Percentiles rank a stretch among this genome's conserved stretches.
These are phyloP conservation scores for Pachypanchax playfairii DNA, from an alignment of 2,113 vertebrate genomes.

Conservation along the genomic window DNA sequence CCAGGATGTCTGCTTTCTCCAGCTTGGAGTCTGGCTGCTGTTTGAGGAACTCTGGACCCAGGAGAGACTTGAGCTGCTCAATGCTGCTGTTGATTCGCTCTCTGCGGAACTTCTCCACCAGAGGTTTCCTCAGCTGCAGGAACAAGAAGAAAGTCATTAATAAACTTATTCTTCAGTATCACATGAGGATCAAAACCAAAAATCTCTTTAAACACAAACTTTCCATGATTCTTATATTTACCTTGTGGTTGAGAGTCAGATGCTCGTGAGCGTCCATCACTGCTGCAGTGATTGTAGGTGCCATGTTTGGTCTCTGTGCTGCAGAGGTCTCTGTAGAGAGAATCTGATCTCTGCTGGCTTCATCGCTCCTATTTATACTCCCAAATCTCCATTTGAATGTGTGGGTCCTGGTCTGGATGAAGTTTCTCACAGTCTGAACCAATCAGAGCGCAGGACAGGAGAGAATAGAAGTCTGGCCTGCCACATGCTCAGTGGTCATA, in stretches of 20 bases:
- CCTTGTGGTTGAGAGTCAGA: conserved; percentile 46
- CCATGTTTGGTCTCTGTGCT: conserved; percentile 30
- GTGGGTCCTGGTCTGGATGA: conserved; percentile 58
- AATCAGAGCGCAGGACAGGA: conserved; percentile 54
- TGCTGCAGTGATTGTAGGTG: conserved; percentile 48
- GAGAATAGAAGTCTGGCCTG: background rate
- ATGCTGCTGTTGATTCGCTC: conserved; percentile 72
- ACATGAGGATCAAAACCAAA: background rate
- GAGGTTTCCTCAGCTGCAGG: conserved; percentile 58
- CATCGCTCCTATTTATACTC: conserved; percentile 67
- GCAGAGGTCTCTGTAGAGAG: conserved; percentile 22
- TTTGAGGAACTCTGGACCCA: conserved; percentile 64
- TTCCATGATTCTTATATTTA: conserved; percentile 17
- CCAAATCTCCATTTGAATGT: conserved; percentile 72
- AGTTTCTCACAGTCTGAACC: conserved; percentile 71
- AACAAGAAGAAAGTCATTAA: conserved; percentile 19
- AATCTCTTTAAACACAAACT: background rate
- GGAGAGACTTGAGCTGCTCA: conserved; percentile 65
- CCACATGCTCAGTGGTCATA: background rate
- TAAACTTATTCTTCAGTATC: conserved; percentile 1
- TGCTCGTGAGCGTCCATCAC: conserved; percentile 27
- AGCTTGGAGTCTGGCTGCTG: conserved; percentile 72
- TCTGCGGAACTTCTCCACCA: conserved; percentile 70
- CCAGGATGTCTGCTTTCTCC: conserved; percentile 74
- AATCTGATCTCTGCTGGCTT: conserved; percentile 51